Conservation (phyloP, 2,888 invertebrate genomes). For the Argyresthia albistria region DNA sequence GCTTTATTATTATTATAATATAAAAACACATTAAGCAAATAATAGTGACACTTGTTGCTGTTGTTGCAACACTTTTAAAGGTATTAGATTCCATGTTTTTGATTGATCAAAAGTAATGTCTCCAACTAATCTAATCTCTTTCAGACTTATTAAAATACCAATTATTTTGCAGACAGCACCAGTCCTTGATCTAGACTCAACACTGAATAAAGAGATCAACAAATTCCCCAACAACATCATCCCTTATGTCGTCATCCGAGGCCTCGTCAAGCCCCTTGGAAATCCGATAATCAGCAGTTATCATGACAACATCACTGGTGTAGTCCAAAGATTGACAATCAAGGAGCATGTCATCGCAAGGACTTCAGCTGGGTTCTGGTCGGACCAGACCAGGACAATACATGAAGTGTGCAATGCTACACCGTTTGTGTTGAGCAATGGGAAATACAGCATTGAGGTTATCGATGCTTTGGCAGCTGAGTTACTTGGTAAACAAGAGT, state of each 20-base stretch:
- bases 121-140: no score
- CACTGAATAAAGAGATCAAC: constrained; percentile 74
- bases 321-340: constrained; percentile 84
- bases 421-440: constrained; percentile 82
- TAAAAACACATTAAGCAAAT: no score
- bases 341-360: constrained; percentile 89
- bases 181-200: constrained; percentile 76
- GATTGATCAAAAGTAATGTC: no score
- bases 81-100: no score
- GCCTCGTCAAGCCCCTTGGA: constrained; percentile 82
- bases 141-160: no score
- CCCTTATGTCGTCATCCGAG: constrained; percentile 83
- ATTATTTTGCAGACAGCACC: constrained; percentile 74
- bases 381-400: constrained; percentile 84
- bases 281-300: constrained; percentile 82
- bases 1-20: no score
- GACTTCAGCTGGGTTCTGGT: constrained; percentile 89
- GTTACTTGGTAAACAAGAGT: constrained; percentile 61
- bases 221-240: constrained; percentile 76
- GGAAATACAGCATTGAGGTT: constrained; percentile 78
- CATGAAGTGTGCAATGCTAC: constrained; percentile 85
- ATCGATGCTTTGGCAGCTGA: constrained; percentile 83
- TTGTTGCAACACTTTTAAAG: no score
- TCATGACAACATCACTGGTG: constrained; percentile 81
- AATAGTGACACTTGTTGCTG: no score